These are phyloP conservation scores for Meloe dianella DNA, from an alignment of 2,888 invertebrate species.

Conservation along the genomic window DNA sequence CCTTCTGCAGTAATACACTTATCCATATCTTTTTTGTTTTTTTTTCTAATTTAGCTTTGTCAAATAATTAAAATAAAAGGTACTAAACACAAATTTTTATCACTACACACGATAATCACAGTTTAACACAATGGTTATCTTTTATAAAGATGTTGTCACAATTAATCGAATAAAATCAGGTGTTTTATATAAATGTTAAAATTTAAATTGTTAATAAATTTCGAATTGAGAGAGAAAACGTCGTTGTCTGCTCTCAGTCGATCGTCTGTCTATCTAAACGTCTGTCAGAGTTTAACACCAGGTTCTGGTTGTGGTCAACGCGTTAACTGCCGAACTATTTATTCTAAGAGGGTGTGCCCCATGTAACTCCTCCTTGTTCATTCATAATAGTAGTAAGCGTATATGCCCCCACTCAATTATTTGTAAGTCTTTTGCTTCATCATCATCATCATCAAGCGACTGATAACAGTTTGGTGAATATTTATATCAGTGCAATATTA, in stretches of 20 bases:
- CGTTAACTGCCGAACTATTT: constrained; percentile 43
- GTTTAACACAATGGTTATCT: not conserved
- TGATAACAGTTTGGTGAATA: not conserved
- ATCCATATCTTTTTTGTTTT: constrained; percentile 30
- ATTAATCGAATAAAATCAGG: not conserved
- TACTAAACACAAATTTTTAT: not conserved
- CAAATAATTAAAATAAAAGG: constrained; percentile 26
- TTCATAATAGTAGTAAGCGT: constrained; percentile 32
- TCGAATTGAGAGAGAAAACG: not conserved
- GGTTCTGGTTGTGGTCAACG: constrained; percentile 36
- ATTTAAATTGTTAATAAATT: not conserved
- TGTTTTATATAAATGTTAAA: not conserved
- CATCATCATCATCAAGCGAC: not conserved
- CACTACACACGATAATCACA: not conserved
- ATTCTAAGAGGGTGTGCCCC: constrained; percentile 39
- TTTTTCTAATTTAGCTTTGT: no score
- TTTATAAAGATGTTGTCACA: not conserved
- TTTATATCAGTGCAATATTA: constrained; percentile 14
- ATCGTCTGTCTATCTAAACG: constrained; percentile 25
- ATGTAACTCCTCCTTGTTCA: constrained; percentile 38
- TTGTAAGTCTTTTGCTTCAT: constrained; percentile 5
- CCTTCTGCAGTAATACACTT: constrained; percentile 32
- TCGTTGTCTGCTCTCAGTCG: not conserved
- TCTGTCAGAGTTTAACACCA: constrained; percentile 36
- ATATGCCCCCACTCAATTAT: constrained; percentile 19